Conservation (phyloP, 2,113 vertebrate species). For the Gorsachius goisagi region DNA sequence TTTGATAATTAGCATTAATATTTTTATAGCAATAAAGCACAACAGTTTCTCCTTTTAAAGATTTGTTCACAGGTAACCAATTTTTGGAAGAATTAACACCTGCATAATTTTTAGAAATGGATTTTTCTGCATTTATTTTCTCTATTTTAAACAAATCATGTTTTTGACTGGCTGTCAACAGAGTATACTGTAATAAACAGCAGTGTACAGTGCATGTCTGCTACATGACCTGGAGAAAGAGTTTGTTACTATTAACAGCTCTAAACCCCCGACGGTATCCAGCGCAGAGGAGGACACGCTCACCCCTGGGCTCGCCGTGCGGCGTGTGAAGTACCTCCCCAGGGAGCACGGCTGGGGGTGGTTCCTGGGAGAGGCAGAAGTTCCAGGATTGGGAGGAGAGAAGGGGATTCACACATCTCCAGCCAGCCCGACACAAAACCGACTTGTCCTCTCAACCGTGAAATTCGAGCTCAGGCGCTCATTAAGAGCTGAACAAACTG, state of each 20-base stretch:
- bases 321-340: not conserved
- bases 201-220: not conserved
- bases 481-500: not conserved
- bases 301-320: not conserved
- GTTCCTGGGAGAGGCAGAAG: not conserved
- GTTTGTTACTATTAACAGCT: not conserved
- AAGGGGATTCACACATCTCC: not conserved
- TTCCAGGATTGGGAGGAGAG: not conserved
- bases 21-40: not conserved
- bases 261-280: not conserved
- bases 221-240: not conserved
- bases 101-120: not conserved
- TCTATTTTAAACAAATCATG: not conserved
- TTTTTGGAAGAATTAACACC: not conserved
- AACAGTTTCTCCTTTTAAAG: not conserved
- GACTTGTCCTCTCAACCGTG: not conserved
- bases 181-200: constrained; percentile 3
- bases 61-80: not conserved
- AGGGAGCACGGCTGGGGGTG: not conserved
- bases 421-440: not conserved
- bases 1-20: constrained; percentile 39
- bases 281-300: not conserved
- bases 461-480: not conserved
- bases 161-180: constrained; percentile 4
- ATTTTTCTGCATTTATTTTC: constrained; percentile 11